Percentiles rank a stretch among this genome's conserved stretches.
These are phyloP conservation scores for Synergus itoensis DNA, from an alignment of 2,888 invertebrate genomes.

Conservation along the genomic window DNA sequence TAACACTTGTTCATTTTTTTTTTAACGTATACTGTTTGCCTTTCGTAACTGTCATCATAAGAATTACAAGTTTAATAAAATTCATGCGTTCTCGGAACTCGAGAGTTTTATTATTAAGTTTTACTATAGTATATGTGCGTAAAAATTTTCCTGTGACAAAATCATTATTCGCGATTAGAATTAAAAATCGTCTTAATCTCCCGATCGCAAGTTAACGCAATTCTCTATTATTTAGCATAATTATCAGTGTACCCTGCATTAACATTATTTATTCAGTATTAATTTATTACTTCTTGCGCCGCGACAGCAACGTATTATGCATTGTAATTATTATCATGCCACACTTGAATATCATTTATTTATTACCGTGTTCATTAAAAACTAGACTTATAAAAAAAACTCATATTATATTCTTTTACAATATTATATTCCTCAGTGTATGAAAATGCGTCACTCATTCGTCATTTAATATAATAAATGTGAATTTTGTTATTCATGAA, in stretches of 20 bases:
- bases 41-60: constrained; percentile 31
- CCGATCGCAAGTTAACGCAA: constrained; percentile 34
- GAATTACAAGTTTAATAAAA: constrained; percentile 32
- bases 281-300: constrained; percentile 33
- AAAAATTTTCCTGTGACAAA: background rate
- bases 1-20: constrained; percentile 25
- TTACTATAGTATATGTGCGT: background rate
- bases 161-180: constrained; percentile 26
- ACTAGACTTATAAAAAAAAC: constrained; percentile 32
- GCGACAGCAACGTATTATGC: constrained; percentile 38
- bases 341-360: constrained; percentile 38
- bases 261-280: constrained; percentile 41
- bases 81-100: background rate
- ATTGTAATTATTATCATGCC: constrained; percentile 40
- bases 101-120: constrained; percentile 1
- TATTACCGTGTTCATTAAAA: constrained; percentile 31
- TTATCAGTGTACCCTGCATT: constrained; percentile 39
- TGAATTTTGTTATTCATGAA: background rate
- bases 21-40: constrained; percentile 13
- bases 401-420: background rate
- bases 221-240: constrained; percentile 41
- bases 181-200: constrained; percentile 21
- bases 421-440: constrained; percentile 15
- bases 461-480: background rate
- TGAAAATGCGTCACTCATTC: background rate